Evolutionary conservation across 1,140 invertebrate genomes (phyloP), one percentile per base, ranked within the genome.

Genomic region (Hycleus cichorii): DNA sequence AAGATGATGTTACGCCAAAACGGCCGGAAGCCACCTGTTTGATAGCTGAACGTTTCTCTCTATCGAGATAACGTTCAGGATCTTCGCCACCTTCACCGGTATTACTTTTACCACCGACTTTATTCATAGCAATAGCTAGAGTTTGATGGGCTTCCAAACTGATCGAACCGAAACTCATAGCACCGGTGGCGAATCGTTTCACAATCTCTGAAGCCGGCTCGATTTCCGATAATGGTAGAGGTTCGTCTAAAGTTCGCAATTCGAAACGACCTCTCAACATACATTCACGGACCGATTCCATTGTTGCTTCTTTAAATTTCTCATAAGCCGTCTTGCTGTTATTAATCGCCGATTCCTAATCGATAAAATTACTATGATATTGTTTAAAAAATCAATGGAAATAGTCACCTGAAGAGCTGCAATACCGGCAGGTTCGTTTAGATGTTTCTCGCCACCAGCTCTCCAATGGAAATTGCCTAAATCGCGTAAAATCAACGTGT

Each of bases 1-100:
- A 99, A 0, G 94, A 90, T 40, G 93, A 93, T 0, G 95, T 99
- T 0, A 99, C 97, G 12, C 97, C 97, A 79, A 99, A 99, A 49
- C 97, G 81, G 12, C 96, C 97, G 39, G 93, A 97, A 4, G 97
- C 97, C 38, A 99, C 93, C 82, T 96, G 88, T 65, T 92, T 92
- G 60, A 92, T 93, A 2, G 89, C 83, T 3, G 89, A 91, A 1
- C 89, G 78, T 66, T 77, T 84, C 80, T 91, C 81, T 77, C 89
- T 69, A 74, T 84, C 81, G 39, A 90, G 74, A 77, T 94, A 98
- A 64, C 84, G 85, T 73, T 87, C 93, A 8, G 86, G 86, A 79
- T 90, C 92, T 82, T 94, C 91, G 55, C 89, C 88, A 56, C 95
- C 95, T 77, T 98, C 95, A 11, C 95, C 95, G 1, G 95, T 98